A percentile compares a stretch with the other conserved stretches of the same genome.
Conservation (phyloP, 2,888 invertebrate genomes). For the Sinodicranocentrus sp. region DNA sequence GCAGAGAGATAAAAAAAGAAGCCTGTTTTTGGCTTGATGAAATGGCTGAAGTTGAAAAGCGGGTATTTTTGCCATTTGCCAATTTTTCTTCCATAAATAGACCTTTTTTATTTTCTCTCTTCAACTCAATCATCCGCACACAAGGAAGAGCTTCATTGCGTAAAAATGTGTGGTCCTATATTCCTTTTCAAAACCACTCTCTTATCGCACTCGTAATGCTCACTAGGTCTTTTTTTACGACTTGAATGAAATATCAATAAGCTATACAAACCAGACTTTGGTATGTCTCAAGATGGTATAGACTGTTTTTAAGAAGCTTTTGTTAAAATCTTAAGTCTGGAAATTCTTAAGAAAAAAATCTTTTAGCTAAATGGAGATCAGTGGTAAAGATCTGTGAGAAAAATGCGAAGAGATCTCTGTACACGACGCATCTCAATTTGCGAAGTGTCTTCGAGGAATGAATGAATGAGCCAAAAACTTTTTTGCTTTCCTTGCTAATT, state of each 20-base stretch:
- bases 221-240: constrained; percentile 12
- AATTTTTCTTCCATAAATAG: constrained; percentile 57
- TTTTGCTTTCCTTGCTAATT: constrained; percentile 71
- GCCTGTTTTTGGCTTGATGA: constrained; percentile 26
- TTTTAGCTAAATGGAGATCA: not conserved
- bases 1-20: not conserved
- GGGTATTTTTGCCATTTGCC: constrained; percentile 43
- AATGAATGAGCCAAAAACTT: constrained; percentile 62
- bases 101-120: constrained; percentile 14
- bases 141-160: not conserved
- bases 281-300: too few relatives aligned
- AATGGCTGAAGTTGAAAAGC: not conserved
- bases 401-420: constrained; percentile 31
- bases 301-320: too few relatives aligned
- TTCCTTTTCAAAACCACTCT: not conserved
- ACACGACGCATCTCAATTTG: constrained; percentile 63
- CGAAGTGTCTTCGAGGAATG: constrained; percentile 35
- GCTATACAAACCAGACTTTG: not conserved
- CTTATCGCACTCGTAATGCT: not conserved
- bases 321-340: not conserved
- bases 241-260: constrained; percentile 49
- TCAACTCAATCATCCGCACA: constrained; percentile 1
- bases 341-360: not conserved
- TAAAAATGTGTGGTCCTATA: not conserved
- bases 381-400: not conserved